Conservation (phyloP, 2,888 invertebrate genomes). For the Bimastos eiseni region DNA sequence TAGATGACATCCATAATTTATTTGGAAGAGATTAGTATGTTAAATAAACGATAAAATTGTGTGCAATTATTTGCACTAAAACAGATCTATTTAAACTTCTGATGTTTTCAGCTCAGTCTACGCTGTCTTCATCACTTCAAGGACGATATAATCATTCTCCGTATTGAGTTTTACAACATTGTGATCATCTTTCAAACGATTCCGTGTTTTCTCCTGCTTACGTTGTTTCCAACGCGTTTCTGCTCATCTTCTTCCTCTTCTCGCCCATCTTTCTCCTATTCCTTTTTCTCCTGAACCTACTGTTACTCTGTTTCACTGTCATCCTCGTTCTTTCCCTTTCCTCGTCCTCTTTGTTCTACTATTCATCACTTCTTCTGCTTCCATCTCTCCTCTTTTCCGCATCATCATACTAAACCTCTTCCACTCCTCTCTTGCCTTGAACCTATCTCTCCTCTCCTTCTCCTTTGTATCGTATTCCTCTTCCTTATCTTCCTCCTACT, state of each 20-base stretch:
- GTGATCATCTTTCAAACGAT: background rate
- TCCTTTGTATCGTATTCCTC: no score
- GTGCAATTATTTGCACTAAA: background rate
- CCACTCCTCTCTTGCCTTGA: no score
- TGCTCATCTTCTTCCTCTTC: no score
- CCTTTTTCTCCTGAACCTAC: no score
- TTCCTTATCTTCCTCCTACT: no score
- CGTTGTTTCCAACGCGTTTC: background rate
- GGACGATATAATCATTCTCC: background rate
- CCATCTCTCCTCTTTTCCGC: background rate
- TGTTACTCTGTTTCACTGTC: background rate
- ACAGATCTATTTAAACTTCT: background rate
- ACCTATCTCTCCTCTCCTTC: no score
- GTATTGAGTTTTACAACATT: background rate
- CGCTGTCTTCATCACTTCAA: background rate
- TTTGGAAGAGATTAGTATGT: background rate
- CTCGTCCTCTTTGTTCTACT: background rate
- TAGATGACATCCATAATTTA: no score
- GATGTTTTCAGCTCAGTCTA: background rate
- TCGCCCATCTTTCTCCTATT: no score
- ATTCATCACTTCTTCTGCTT: background rate
- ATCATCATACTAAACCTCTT: no score
- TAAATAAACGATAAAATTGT: background rate
- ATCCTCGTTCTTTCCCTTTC: background rate
- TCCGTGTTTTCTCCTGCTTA: background rate